These are phyloP conservation scores for Hemichromis elongatus DNA, from an alignment of 2,113 vertebrate species.

Conservation along the genomic window DNA sequence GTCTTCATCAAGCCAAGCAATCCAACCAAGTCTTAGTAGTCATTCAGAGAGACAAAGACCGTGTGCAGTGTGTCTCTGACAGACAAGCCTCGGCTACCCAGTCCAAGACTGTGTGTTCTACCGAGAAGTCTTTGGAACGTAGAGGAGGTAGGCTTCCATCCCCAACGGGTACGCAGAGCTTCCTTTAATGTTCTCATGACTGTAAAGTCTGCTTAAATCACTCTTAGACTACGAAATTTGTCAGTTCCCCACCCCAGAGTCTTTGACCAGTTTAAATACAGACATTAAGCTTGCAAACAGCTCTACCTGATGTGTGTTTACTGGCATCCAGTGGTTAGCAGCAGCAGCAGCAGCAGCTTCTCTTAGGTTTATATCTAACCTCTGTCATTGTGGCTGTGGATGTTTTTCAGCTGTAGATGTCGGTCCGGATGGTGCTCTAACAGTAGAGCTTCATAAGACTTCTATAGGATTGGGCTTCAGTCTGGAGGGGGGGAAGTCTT, in stretches of 20 bases:
- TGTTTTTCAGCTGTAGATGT: constrained; percentile 57
- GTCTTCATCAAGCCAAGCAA: constrained; percentile 82
- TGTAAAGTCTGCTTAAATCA: no score
- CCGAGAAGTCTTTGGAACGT: constrained; percentile 58
- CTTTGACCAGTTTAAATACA: no score
- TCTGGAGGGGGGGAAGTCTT: constrained; percentile 84
- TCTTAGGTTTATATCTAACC: no score
- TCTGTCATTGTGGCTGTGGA: not conserved
- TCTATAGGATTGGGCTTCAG: constrained; percentile 88
- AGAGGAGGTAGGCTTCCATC: constrained; percentile 65
- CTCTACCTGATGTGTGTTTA: no score
- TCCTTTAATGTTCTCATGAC: no score
- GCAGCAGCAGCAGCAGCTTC: no score
- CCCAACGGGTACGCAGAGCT: not conserved
- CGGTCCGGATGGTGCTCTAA: constrained; percentile 71
- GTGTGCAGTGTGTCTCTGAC: constrained; percentile 32
- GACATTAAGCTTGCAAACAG: no score
- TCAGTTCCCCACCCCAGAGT: no score
- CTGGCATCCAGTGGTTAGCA: no score
- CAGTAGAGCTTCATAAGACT: constrained; percentile 84
- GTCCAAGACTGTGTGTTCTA: constrained; percentile 48
- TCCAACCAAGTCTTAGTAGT: constrained; percentile 77
- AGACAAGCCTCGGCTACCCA: constrained; percentile 52
- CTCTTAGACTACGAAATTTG: no score
- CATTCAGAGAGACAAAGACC: constrained; percentile 73